Percentiles rank a stretch among this genome's conserved stretches.
Conservation (phyloP, 2,888 invertebrate species). For the Plusia festucae region DNA sequence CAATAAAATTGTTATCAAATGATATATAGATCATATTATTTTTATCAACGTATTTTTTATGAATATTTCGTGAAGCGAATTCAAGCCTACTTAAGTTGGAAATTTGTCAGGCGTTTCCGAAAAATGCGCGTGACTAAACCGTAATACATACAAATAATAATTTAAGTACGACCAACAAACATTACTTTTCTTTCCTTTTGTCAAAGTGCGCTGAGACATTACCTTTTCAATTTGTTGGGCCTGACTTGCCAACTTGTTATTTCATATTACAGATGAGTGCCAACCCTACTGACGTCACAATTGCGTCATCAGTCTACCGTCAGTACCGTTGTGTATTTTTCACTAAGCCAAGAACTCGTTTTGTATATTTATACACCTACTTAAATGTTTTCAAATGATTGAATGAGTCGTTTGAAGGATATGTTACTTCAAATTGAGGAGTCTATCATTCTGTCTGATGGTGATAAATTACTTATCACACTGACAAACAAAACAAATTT, state of each 20-base stretch:
- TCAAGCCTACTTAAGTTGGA: background rate
- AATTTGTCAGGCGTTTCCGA: background rate
- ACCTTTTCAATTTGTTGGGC: background rate
- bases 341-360: conserved; percentile 17
- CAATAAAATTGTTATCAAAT: no score
- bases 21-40: no score
- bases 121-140: conserved; percentile 4
- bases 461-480: background rate
- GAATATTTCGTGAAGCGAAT: no score
- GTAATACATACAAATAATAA: conserved; percentile 2
- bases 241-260: no score
- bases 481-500: no score
- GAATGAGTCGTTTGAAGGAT: background rate
- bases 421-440: background rate
- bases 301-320: conserved; percentile 46
- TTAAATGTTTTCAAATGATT: conserved; percentile 9
- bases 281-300: conserved; percentile 44
- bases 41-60: no score
- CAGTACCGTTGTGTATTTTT: conserved; percentile 30
- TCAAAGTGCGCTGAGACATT: background rate
- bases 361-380: conserved; percentile 12
- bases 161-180: conserved; percentile 4
- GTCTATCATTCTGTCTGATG: background rate
- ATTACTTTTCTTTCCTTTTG: background rate
- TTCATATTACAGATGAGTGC: background rate